Evolutionary conservation across 2,797 vertebrate species (phyloP), one percentile per base, ranked within the genome.

Genomic region (Gymnothorax javanicus): DNA sequence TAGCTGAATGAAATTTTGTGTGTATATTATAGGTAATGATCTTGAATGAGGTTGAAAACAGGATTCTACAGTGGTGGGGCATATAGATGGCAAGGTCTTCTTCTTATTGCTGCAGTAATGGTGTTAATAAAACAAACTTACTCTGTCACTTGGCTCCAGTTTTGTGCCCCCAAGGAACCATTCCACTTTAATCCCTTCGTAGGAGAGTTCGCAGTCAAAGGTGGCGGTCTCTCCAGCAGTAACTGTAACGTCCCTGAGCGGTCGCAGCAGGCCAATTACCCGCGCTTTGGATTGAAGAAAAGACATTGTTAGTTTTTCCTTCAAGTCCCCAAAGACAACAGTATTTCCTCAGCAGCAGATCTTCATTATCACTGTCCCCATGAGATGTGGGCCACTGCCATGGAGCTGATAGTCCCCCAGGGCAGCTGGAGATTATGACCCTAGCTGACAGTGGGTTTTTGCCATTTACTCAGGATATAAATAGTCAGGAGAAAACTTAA

Each of bases 151-250:
- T 13, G 97, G 95, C 90, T 99, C 97, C 94, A 99, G 91, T 93
- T 99, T 98, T 89, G 96, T 95, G 88, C 94, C 97, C 93, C 95
- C 96, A 89, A 99, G 95, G 94, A 98, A 98, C 99, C 99, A 99
- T 88, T 99, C 97, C 87, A 99, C 98, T 7, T 96, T 91, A 88
- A 99, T 98, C 91, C 95, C 98, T 88, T 99, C 98, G 0, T 97
- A 99, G 1, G 98, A 98, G 83, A 99, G 97, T 92, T 99, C 98
- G 0, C 98, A 99, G 75, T 99, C 96, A 8, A 99, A 99, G 90
- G 97, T 99, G 93, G 98, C 99, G 0, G 97, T 97, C 94, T 99
- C 98, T n/a, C 98, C 98, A n/a, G 98, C 98, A 0, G 97, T 99
- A 92, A 99, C 97, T 0, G 96, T 97, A 90, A 97, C 97, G 91